Percentiles rank a stretch among this genome's conserved stretches.
Conservation (phyloP, 2,113 vertebrate species). For the Rhipidura dahli region DNA sequence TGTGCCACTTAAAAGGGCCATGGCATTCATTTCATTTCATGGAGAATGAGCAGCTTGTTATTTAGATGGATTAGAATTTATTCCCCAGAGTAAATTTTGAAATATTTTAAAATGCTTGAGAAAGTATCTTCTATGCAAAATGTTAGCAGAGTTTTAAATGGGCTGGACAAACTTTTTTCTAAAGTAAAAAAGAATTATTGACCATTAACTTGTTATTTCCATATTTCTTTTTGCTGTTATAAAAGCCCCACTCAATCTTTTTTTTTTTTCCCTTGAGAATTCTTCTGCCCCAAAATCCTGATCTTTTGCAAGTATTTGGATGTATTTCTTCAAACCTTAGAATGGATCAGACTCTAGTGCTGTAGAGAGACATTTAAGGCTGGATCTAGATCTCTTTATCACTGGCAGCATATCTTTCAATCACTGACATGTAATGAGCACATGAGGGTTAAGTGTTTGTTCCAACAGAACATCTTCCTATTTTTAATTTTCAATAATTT, state of each 20-base stretch:
- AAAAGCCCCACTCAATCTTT: neutral
- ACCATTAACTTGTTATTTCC: neutral
- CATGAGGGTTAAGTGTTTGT: neutral
- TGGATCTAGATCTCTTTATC: neutral
- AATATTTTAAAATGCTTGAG: slow-evolving; percentile 22
- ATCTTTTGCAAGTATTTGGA: neutral
- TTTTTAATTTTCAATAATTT: neutral
- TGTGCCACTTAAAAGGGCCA: slow-evolving; percentile 38
- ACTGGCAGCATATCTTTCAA: neutral
- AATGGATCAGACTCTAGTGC: neutral
- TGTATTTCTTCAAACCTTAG: neutral
- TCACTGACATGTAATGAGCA: neutral
- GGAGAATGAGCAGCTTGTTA: slow-evolving; percentile 52
- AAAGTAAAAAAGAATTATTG: neutral
- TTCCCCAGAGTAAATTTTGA: neutral
- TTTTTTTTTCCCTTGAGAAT: neutral
- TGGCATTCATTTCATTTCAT: slow-evolving; percentile 61
- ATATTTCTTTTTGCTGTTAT: neutral
- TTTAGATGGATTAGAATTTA: slow-evolving; percentile 37
- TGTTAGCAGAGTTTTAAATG: neutral
- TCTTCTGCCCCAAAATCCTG: neutral
- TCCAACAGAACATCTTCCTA: neutral
- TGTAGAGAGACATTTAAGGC: neutral
- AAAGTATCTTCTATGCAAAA: neutral
- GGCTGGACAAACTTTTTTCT: neutral